Base-by-base conservation (phyloP, 2,797 vertebrate species). In the Atherinosoma microstoma region DNA sequence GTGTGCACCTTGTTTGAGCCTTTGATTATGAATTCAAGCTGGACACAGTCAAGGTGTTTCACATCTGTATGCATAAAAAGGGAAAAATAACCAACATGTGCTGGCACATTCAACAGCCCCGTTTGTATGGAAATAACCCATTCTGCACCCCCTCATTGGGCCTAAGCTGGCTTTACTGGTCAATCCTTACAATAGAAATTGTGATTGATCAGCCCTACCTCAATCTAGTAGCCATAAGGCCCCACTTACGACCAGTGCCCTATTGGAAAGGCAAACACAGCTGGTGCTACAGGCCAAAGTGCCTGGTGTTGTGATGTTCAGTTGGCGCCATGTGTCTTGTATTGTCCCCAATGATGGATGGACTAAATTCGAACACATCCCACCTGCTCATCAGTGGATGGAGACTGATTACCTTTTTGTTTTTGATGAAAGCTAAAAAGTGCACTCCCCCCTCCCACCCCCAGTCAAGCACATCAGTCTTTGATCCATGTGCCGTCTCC, bases 221-320 rank as follows among this genome's bases (percentile, higher is more conserved):
- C 36, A 67, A 71, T 84, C 82, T 85, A 80, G 78, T 78, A 86
- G 87, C 89, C 92, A 87, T 67, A 89, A 83, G 90, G 87, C 84
- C 82, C 79, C 53, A 63, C 81, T 84, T 79, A 73, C 84, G 24
- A 49, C 67, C 76, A 47, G 51, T 59, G 74, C 64, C 73, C 72
- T 86, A 93, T 94, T 92, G 87, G 87, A 89, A 93, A 87, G 85
- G 83, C 90, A 94, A 94, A 95, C 94, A 92, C 92, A 94, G 94
- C 92, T 94, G 94, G 80, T 82, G 88, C 83, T 72, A 29, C 38
- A 51, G 75, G 76, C 76, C 70, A 36, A 78, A 91, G 88, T 81
- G 87, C 79, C 74, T 58, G 29, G 20, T 67, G 34, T 67, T 34
- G 63, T 27, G 87, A 73, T 85, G 75, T 83, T 81, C 80, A 45